Percentiles rank a stretch among this genome's conserved stretches.
Conservation (phyloP, 1,140 invertebrate species). For the Cyclargus thomasi region DNA sequence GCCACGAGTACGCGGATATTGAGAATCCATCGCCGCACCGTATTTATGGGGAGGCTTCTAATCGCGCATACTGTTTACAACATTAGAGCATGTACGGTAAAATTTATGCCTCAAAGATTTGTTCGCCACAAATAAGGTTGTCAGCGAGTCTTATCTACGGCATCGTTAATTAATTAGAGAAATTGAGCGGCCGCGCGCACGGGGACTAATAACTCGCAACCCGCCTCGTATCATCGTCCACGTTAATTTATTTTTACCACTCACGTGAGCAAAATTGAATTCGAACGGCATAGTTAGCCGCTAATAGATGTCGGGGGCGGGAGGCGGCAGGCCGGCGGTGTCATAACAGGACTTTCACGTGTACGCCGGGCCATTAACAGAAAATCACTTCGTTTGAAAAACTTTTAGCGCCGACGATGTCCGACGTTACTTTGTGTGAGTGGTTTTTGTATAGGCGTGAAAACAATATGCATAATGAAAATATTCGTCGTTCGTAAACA, state of each 20-base stretch:
- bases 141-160: conserved; percentile 68
- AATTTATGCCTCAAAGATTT: conserved; percentile 74
- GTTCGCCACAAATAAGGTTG: conserved; percentile 74
- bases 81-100: conserved; percentile 64
- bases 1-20: conserved; percentile 18
- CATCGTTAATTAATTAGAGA: conserved; percentile 75
- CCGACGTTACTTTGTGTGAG: background rate
- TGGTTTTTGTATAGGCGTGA: background rate
- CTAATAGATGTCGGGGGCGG: conserved; percentile 7
- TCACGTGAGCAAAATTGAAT: conserved; percentile 73
- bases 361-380: conserved; percentile 5
- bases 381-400: conserved; percentile 11
- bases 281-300: conserved; percentile 42
- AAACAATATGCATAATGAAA: background rate
- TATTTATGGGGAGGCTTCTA: conserved; percentile 47
- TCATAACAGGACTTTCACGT: conserved; percentile 13
- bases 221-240: conserved; percentile 70
- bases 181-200: conserved; percentile 65
- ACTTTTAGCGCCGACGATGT: background rate
- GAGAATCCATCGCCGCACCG: conserved; percentile 17
- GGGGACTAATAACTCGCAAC: conserved; percentile 73
- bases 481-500: too few species aligned
- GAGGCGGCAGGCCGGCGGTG: background rate
- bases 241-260: conserved; percentile 72
- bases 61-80: conserved; percentile 64